Percentiles rank a stretch among this genome's conserved stretches.
Conservation (phyloP, 2,888 invertebrate genomes). For the Slavum lentiscoides region DNA sequence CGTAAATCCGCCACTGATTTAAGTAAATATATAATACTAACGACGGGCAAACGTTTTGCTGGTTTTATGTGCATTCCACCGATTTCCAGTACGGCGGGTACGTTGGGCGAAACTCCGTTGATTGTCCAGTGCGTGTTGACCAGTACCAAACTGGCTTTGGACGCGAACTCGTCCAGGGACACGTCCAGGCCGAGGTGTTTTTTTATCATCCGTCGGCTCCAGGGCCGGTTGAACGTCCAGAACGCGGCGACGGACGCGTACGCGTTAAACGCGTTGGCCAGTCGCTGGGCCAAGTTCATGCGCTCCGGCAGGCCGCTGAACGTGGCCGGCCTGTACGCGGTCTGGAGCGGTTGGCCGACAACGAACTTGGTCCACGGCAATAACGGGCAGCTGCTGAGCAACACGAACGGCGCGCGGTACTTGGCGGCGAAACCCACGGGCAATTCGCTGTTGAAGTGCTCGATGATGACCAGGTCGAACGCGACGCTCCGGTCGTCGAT, state of each 20-base stretch:
- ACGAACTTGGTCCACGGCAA: slow-evolving; percentile 55
- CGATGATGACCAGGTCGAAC: slow-evolving; percentile 56
- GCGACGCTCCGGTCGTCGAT: slow-evolving; percentile 6
- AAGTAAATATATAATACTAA: slow-evolving; percentile 17
- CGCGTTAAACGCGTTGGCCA: slow-evolving; percentile 60
- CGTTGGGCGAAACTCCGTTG: slow-evolving; percentile 13
- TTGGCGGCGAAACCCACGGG: slow-evolving; percentile 55
- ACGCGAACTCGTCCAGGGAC: slow-evolving; percentile 36
- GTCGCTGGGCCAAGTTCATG: slow-evolving; percentile 60
- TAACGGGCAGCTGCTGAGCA: slow-evolving; percentile 55
- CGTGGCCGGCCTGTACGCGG: slow-evolving; percentile 55
- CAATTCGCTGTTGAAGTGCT: slow-evolving; percentile 56
- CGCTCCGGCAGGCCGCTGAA: slow-evolving; percentile 51
- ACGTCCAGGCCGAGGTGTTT: slow-evolving; percentile 16
- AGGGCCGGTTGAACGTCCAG: slow-evolving; percentile 51
- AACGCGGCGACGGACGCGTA: background rate
- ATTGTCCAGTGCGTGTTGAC: slow-evolving; percentile 48
- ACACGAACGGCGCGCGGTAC: slow-evolving; percentile 55
- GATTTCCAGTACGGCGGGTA: slow-evolving; percentile 51
- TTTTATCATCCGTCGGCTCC: slow-evolving; percentile 57
- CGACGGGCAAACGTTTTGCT: slow-evolving; percentile 30
- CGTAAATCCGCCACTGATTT: too few relatives aligned
- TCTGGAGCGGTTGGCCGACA: slow-evolving; percentile 56
- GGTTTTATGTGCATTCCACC: slow-evolving; percentile 49
- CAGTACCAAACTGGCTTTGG: slow-evolving; percentile 52